Conservation (phyloP, 2,113 vertebrate genomes). For the Carassius carassius region DNA sequence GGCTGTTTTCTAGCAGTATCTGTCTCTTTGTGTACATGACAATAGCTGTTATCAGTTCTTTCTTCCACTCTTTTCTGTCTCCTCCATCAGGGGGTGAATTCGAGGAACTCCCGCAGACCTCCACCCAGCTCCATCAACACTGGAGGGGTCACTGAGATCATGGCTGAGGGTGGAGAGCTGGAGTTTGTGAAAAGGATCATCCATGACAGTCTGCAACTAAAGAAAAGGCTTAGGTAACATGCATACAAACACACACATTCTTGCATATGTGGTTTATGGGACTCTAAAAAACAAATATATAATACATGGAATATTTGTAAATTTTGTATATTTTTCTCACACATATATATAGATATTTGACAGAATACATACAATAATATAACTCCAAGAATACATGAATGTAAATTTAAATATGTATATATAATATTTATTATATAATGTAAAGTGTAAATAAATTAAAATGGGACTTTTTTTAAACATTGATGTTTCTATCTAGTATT, state of each 20-base stretch:
- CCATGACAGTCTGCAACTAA: conserved; percentile 97
- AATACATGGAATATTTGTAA: no score
- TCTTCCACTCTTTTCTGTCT: not conserved
- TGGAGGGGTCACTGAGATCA: conserved; percentile 97
- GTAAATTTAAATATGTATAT: no score
- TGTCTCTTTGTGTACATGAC: not conserved
- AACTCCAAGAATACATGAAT: no score
- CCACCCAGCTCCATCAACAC: conserved; percentile 98
- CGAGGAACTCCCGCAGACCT: conserved; percentile 91
- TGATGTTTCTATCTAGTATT: no score
- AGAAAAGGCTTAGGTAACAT: conserved; percentile 84
- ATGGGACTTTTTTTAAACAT: no score
- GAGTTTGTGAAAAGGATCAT: conserved; percentile 99
- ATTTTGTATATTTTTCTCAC: no score
- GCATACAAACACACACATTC: not conserved
- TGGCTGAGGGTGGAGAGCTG: conserved; percentile 97
- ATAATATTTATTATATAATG: no score
- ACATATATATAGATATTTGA: no score
- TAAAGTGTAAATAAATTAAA: no score
- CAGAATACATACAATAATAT: no score
- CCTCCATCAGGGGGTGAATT: conserved; percentile 88
- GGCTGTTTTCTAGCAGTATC: not conserved
- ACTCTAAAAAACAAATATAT: no score
- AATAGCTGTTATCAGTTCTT: conserved; percentile 47
- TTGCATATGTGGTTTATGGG: no score